phyloP scores from a whole-genome alignment of 2,888 invertebrate species.

The Drosophila setosimentum region DNA sequence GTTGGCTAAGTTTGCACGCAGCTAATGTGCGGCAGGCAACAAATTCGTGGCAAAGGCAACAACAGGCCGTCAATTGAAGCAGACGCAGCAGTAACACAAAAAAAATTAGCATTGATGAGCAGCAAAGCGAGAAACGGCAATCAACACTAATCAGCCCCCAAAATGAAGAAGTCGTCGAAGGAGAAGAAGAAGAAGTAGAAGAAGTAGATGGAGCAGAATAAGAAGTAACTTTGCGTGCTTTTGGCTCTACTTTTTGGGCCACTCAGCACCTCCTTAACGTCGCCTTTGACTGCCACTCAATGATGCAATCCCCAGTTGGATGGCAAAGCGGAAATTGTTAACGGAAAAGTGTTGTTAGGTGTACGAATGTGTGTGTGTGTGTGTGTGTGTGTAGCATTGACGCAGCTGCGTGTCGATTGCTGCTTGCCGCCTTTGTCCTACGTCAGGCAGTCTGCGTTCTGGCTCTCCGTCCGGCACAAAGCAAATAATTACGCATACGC shows the following conservation, averaged over 20 bases:
- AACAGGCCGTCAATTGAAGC: conserved; percentile 9
- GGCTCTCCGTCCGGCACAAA: conserved; percentile 29
- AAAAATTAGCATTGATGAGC: conserved; percentile 81
- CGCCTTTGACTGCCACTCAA: conserved; percentile 47
- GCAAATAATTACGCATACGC: conserved; percentile 77
- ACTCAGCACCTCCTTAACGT: background rate
- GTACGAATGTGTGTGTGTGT: conserved; percentile 29
- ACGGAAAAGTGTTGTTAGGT: conserved; percentile 77
- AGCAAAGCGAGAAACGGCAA: conserved; percentile 81
- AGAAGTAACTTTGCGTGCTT: conserved; percentile 58
- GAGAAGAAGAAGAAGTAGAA: background rate
- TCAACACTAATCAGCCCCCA: conserved; percentile 79
- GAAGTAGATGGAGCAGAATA: no score
- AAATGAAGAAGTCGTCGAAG: conserved; percentile 2
- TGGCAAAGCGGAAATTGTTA: conserved; percentile 70
- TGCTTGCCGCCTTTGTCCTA: conserved; percentile 29
- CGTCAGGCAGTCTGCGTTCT: background rate
- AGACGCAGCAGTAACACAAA: conserved; percentile 27
- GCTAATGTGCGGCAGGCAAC: background rate
- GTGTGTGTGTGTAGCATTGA: conserved; percentile 24
- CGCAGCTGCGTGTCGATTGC: conserved; percentile 57
- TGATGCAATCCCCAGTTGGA: conserved; percentile 63
- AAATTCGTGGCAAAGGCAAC: conserved; percentile 7
- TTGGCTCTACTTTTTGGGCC: conserved; percentile 2
- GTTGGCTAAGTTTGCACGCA: conserved; percentile 41